Conservation (phyloP, 1,140 invertebrate genomes). For the Drosophila burlai region DNA sequence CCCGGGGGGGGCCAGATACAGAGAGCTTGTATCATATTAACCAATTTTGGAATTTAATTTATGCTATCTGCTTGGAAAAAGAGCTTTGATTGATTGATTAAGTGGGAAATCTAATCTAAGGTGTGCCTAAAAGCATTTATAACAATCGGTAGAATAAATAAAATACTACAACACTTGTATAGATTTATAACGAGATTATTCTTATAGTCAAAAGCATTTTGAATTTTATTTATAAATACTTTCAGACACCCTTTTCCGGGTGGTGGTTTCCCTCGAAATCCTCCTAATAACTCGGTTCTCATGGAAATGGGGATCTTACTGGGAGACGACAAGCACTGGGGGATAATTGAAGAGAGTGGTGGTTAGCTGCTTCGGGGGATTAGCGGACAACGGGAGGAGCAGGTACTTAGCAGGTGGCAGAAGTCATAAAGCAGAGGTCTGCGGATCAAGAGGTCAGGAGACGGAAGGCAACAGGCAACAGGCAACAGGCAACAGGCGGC, state of each 20-base stretch:
- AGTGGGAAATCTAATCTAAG: conserved; percentile 4
- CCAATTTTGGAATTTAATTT: background rate
- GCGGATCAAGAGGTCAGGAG: conserved; percentile 23
- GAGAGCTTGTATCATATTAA: background rate
- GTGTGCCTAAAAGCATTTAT: conserved; percentile 3
- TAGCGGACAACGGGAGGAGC: conserved; percentile 11
- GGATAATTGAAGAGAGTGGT: background rate
- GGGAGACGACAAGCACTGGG: conserved; percentile 9
- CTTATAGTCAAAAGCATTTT: background rate
- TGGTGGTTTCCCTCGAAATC: background rate
- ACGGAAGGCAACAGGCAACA: conserved; percentile 15
- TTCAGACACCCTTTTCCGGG: background rate
- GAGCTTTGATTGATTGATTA: background rate
- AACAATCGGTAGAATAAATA: conserved; percentile 1
- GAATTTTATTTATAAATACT: background rate
- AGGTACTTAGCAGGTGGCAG: background rate
- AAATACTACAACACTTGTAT: background rate
- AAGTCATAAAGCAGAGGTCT: background rate
- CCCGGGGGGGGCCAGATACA: background rate
- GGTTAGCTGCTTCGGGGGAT: conserved; percentile 7
- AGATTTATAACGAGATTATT: conserved; percentile 8
- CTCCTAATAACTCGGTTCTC: background rate
- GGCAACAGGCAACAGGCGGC: conserved; percentile 18
- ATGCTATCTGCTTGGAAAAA: background rate
- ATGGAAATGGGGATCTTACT: background rate